Evolutionary conservation across 2,888 invertebrate genomes (phyloP).

Genomic region (Pterobdella sp.): DNA sequence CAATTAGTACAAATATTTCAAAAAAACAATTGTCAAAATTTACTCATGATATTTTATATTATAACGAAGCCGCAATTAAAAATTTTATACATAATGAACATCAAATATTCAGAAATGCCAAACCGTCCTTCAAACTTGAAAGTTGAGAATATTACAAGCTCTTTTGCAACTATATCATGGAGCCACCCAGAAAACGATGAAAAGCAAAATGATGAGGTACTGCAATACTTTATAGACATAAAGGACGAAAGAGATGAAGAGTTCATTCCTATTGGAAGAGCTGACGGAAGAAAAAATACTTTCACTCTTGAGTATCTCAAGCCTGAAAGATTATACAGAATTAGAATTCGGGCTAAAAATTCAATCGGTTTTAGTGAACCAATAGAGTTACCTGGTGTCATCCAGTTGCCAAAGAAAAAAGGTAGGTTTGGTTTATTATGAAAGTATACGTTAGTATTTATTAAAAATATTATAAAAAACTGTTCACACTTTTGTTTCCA

Average conservation of each 20-base stretch:
- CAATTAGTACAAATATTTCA: neutral
- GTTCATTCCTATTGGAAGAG: slow-evolving; percentile 28
- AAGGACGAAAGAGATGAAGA: slow-evolving; percentile 26
- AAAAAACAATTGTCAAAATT: neutral
- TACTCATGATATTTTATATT: neutral
- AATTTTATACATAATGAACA: neutral
- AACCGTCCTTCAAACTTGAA: slow-evolving; percentile 25
- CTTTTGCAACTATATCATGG: slow-evolving; percentile 29
- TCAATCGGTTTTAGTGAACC: slow-evolving; percentile 60
- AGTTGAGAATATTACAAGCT: slow-evolving; percentile 21
- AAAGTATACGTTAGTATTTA: neutral
- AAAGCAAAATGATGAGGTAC: slow-evolving; percentile 27
- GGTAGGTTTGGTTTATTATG: slow-evolving; percentile 14
- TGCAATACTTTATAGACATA: slow-evolving; percentile 30
- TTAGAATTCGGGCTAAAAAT: slow-evolving; percentile 76
- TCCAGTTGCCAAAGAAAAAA: slow-evolving; percentile 44
- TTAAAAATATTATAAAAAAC: neutral
- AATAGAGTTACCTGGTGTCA: slow-evolving; percentile 64
- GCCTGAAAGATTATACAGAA: slow-evolving; percentile 59
- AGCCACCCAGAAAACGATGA: neutral
- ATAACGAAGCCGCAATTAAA: neutral
- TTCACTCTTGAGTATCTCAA: slow-evolving; percentile 28
- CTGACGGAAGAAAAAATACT: slow-evolving; percentile 28
- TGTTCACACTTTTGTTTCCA: neutral
- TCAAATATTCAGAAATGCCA: slow-evolving; percentile 24